Base-by-base conservation (phyloP, 2,797 vertebrate genomes). In the Balearica regulorum region DNA sequence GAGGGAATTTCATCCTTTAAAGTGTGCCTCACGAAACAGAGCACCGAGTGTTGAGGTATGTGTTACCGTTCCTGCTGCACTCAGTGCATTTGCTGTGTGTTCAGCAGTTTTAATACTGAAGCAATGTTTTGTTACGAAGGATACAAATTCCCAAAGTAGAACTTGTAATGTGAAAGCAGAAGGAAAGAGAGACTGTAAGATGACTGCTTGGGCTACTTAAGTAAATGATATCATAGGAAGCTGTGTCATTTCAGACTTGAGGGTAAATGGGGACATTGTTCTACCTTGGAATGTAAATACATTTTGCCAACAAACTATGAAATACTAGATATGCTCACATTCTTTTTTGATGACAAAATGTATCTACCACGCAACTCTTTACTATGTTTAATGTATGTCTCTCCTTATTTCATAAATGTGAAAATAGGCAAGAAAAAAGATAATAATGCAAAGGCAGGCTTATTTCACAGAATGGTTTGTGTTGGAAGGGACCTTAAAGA, bases 41-140 rank as follows among this genome's bases (percentile, higher is more conserved):
- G 81, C 57, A 53, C 73, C 1, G 13, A 92, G 86, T 87, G 92
- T 86, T 88, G 87, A 93, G 94, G 54, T 89, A 76, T 35, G 35
- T 14, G 65, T 51, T 83, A 68, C 77, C 66, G 29, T 89, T 81
- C 92, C 65, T 78, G 87, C 93, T 92, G 92, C 70, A 89, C 46
- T 88, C 94, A 62, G 96, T 93, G 96, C 95, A 90, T 70, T 83
- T 93, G 94, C 94, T 96, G 65, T 93, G 79, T 9, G 48, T 75
- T 41, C 60, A 97, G 94, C 62, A 83, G 62, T 93, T 82, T 35
- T 24, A 69, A 66, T 43, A 68, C 92, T 84, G 94, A 97, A 87
- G 91, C 64, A 97, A 7, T 83, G 87, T 96, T 96, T 97, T 96
- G 73, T 94, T 96, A 94, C 1, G 4, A 87, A 83, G 70, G 77